Evolutionary conservation across 2,797 vertebrate genomes (phyloP).

Genomic region (Chiloscyllium punctatum): DNA sequence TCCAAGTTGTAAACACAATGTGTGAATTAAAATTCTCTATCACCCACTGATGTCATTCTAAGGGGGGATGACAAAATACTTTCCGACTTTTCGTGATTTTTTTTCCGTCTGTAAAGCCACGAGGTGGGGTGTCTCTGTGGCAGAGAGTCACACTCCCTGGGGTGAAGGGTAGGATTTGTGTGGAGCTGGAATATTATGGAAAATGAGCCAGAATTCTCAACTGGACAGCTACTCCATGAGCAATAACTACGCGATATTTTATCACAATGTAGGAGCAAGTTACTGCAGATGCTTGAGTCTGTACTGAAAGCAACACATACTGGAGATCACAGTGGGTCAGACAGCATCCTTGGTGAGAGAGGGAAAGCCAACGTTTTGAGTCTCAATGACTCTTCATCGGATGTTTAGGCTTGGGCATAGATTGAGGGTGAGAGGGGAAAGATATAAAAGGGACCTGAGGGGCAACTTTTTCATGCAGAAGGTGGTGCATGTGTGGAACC

Average conservation of each 20-base stretch:
- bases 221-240: neutral
- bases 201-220: neutral
- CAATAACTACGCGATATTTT: neutral
- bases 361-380: too few relatives aligned
- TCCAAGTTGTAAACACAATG: neutral
- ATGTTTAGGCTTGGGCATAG: too few relatives aligned
- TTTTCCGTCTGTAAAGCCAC: neutral
- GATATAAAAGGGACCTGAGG: too few relatives aligned
- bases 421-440: too few relatives aligned
- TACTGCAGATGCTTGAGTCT: too few relatives aligned
- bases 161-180: neutral
- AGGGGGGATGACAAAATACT: constrained; percentile 28
- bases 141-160: neutral
- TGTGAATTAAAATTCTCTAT: neutral
- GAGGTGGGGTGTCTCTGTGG: neutral
- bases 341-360: too few relatives aligned
- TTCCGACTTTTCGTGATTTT: neutral
- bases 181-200: neutral
- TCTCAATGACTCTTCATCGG: too few relatives aligned
- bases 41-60: neutral
- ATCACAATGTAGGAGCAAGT: too few relatives aligned
- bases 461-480: too few relatives aligned
- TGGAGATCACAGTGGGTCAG: too few relatives aligned
- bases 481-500: too few relatives aligned
- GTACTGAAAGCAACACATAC: too few relatives aligned